These are phyloP conservation scores for Eclectus roratus DNA, from an alignment of 2,113 vertebrate genomes.

Conservation along the genomic window DNA sequence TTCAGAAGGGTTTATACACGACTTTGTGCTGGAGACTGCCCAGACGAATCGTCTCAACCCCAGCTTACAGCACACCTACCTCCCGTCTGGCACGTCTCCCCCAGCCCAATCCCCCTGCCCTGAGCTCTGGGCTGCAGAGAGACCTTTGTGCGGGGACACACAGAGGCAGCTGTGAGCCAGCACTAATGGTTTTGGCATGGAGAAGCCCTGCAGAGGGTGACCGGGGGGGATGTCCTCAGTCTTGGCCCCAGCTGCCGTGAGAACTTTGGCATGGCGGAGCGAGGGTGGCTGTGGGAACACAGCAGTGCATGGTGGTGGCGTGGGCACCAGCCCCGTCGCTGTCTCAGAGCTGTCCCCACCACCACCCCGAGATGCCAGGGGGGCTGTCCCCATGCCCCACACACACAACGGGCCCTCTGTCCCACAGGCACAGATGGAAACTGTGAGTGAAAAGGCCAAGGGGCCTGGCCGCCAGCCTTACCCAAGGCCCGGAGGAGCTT, in stretches of 20 bases:
- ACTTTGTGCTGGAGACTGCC: background rate
- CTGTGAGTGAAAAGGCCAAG: conserved; percentile 28
- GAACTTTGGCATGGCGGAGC: rapidly evolving
- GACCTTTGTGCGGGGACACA: background rate
- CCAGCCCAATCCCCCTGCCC: background rate
- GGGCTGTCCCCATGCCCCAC: background rate
- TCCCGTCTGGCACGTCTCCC: rapidly evolving
- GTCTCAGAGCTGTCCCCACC: background rate
- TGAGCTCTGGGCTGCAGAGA: background rate
- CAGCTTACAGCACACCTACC: background rate
- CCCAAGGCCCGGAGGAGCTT: background rate
- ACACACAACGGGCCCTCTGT: conserved; percentile 27
- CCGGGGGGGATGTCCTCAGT: background rate
- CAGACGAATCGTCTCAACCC: background rate
- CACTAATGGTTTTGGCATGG: background rate
- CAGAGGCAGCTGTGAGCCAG: background rate
- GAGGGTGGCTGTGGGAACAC: background rate
- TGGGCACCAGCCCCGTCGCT: background rate
- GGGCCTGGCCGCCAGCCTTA: background rate
- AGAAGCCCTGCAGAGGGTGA: background rate
- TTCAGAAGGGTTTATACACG: background rate
- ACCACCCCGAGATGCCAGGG: background rate
- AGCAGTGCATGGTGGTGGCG: rapidly evolving
- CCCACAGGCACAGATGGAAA: conserved; percentile 17
- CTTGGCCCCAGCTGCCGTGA: background rate